These are phyloP conservation scores for Drosophila persimilis DNA, from an alignment of 1,140 invertebrate genomes.

Conservation along the genomic window DNA sequence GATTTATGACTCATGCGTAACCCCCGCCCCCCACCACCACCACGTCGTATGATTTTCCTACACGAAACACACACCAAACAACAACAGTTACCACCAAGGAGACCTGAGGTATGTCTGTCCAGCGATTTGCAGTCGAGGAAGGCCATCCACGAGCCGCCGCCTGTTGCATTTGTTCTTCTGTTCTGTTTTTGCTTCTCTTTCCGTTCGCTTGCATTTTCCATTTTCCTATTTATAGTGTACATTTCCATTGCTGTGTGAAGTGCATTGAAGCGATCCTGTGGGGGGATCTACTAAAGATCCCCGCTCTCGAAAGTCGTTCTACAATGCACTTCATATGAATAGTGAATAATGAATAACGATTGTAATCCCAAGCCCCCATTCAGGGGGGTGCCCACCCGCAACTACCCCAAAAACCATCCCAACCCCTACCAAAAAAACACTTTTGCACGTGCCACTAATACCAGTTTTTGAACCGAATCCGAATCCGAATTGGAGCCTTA, in stretches of 20 bases:
- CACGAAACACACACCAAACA: conserved; percentile 40
- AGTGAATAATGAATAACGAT: background rate
- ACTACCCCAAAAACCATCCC: background rate
- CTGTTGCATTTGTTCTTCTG: conserved; percentile 39
- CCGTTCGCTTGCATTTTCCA: conserved; percentile 31
- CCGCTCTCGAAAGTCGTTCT: background rate
- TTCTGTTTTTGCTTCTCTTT: conserved; percentile 11
- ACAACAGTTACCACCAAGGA: conserved; percentile 90
- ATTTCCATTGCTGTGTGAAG: conserved; percentile 13
- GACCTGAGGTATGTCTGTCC: conserved; percentile 90
- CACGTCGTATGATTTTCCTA: conserved; percentile 48
- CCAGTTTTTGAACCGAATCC: conserved; percentile 9
- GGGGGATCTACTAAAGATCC: too few relatives aligned
- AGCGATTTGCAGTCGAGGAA: conserved; percentile 45
- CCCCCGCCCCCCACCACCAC: conserved; percentile 24
- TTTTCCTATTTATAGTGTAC: conserved; percentile 21
- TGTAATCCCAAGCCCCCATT: background rate
- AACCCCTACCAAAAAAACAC: conserved; percentile 8
- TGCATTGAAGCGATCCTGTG: background rate
- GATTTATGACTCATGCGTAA: conserved; percentile 68
- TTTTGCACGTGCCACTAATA: conserved; percentile 36
- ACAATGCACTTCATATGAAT: background rate
- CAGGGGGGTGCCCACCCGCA: conserved; percentile 23
- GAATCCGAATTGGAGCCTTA: conserved; percentile 9
- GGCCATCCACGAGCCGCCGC: conserved; percentile 9